Percentiles rank a stretch among this genome's conserved stretches.
Evolutionary conservation across 2,113 vertebrate species (phyloP).

Genomic region (Callopanchax toddi): DNA sequence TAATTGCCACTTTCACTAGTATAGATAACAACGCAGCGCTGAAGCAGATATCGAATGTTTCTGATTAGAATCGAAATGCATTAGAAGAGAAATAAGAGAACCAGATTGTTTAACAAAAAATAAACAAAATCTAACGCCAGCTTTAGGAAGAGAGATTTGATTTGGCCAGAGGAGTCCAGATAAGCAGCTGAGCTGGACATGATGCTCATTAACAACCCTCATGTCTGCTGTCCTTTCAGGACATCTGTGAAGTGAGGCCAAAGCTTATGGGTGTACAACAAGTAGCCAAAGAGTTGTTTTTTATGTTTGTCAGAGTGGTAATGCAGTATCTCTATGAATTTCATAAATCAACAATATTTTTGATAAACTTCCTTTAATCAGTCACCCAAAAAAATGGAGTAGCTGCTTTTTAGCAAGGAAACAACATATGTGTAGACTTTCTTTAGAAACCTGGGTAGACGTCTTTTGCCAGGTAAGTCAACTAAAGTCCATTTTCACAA

Average conservation of each 20-base stretch:
- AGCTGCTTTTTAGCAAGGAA: no score
- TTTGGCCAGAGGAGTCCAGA: conserved; percentile 14
- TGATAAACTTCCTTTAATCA: no score
- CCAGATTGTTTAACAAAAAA: background rate
- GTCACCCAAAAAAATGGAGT: no score
- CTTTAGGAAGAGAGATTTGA: conserved; percentile 13
- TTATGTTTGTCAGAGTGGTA: no score
- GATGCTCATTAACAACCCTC: conserved; percentile 30
- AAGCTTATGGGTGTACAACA: conserved; percentile 14
- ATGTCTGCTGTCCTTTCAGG: conserved; percentile 14
- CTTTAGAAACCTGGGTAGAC: no score
- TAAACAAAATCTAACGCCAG: background rate
- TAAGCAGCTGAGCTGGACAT: conserved; percentile 26
- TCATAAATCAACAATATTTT: no score
- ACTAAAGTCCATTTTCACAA: no score
- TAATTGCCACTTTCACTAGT: conserved; percentile 10
- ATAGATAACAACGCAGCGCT: conserved; percentile 31
- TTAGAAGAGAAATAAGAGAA: conserved; percentile 19
- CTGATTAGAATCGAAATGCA: conserved; percentile 35
- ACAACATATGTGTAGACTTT: no score
- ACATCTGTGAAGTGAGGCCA: conserved; percentile 10
- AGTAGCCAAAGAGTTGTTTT: background rate
- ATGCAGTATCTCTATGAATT: no score
- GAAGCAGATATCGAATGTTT: conserved; percentile 4
- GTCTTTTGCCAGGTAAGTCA: no score